Base-by-base conservation (phyloP, 2,797 vertebrate genomes). In the Acanthopagrus latus region DNA sequence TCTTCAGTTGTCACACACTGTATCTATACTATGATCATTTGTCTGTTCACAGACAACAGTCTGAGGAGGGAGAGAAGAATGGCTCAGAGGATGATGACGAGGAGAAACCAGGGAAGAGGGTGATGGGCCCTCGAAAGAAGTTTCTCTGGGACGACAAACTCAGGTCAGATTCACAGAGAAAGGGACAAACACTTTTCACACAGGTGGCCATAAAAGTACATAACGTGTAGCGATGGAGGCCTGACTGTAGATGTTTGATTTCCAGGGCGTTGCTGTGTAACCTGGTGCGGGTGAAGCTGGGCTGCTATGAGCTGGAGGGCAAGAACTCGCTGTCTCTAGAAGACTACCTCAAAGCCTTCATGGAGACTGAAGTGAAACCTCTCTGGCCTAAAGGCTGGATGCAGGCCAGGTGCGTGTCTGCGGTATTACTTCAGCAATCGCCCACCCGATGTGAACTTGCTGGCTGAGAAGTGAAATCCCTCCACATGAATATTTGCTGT, bases 311-410 rank as follows among this genome's bases (percentile, higher is more conserved):
- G 91, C 95, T 97, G 91, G 98, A 99, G 92, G 96, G 95, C 80
- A 97, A 97, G 95, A 97, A 94, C 95, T 94, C 95, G 23, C 93
- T 97, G 85, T 96, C 97, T 67, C 95, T 95, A 62, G 98, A 99
- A 82, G 97, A 99, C 89, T 97, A 97, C 86, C 96, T 99, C 92
- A 99, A 99, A 92, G 95, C 92, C 85, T 99, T 99, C 93, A 96
- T 99, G 96, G 97, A 99, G 88, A 94, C 95, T 0, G 98, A 99
- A 82, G 97, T 99, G 67, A 99, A 98, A 84, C 95, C 96, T 38
- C 96, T 99, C 55, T 99, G 98, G 98, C 98, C 98, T 51, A 98
- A 98, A 93, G 98, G 98, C 87, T 99, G 98, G 98, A 99, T 99
- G 98, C 98, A 99, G 94, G 96, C 97, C 94, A 97, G 98, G 98